Evolutionary conservation across 2,888 invertebrate species (phyloP).

Genomic region (Agrochola circellaris): DNA sequence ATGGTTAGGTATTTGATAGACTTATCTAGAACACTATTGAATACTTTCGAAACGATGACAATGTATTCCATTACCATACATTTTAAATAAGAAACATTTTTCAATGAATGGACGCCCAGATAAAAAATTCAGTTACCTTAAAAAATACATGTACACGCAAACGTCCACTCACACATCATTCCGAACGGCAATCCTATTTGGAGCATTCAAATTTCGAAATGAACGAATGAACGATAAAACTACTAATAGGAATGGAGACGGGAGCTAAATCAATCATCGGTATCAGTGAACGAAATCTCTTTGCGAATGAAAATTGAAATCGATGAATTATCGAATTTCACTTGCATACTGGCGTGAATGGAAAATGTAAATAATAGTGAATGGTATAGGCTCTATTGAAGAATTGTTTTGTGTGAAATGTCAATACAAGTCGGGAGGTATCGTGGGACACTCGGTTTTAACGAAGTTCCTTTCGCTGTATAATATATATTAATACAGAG

Average conservation of each 20-base stretch:
- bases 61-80: background rate
- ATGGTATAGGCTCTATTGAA: background rate
- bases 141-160: conserved; percentile 15
- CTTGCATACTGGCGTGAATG: conserved; percentile 27
- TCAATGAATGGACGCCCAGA: background rate
- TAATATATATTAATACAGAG: no score
- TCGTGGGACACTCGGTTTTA: no score
- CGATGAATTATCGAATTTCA: conserved; percentile 53
- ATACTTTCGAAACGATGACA: background rate
- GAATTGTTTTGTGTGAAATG: background rate
- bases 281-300: conserved; percentile 66
- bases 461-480: no score
- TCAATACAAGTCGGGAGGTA: no score
- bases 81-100: background rate
- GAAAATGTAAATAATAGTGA: conserved; percentile 41
- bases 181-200: conserved; percentile 40
- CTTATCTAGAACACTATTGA: background rate
- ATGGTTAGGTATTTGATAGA: background rate
- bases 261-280: conserved; percentile 69
- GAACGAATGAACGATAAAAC: conserved; percentile 68
- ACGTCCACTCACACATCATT: conserved; percentile 26
- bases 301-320: conserved; percentile 65
- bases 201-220: conserved; percentile 61
- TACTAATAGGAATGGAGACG: conserved; percentile 63
- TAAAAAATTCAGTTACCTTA: background rate